Percentiles rank a stretch among this genome's conserved stretches.
These are phyloP conservation scores for Serilophus lunatus DNA, from an alignment of 2,113 vertebrate genomes.

Conservation along the genomic window DNA sequence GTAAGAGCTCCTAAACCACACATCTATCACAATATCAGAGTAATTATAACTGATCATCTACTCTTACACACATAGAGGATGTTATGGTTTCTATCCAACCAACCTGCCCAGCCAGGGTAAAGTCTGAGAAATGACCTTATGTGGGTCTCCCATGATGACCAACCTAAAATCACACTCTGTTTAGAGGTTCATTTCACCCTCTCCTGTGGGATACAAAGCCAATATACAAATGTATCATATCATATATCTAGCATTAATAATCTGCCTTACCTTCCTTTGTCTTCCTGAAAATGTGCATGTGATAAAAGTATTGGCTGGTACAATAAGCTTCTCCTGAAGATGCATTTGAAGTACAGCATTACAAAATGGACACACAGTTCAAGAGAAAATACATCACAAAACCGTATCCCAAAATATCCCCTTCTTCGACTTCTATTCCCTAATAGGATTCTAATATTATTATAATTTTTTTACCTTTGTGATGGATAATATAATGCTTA, in stretches of 20 bases:
- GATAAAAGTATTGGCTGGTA: not conserved
- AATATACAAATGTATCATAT: not conserved
- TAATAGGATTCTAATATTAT: not conserved
- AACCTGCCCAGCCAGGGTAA: not conserved
- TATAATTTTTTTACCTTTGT: not conserved
- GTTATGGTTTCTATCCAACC: not conserved
- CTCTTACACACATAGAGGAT: not conserved
- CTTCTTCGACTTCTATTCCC: not conserved
- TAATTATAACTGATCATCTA: not conserved
- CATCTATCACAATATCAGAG: not conserved
- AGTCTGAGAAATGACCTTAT: not conserved
- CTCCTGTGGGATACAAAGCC: not conserved
- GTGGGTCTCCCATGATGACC: fast-evolving
- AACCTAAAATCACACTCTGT: not conserved
- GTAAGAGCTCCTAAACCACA: not conserved
- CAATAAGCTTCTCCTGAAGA: not conserved
- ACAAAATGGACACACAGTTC: not conserved
- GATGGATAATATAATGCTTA: not conserved
- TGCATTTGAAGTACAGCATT: not conserved
- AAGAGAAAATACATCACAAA: not conserved
- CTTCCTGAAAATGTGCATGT: not conserved
- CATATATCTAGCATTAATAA: not conserved
- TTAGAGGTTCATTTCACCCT: not conserved
- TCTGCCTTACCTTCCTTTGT: not conserved
- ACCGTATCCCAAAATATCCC: not conserved